Conservation (phyloP, 2,888 invertebrate genomes). For the Polydrusus pterygomalis region DNA sequence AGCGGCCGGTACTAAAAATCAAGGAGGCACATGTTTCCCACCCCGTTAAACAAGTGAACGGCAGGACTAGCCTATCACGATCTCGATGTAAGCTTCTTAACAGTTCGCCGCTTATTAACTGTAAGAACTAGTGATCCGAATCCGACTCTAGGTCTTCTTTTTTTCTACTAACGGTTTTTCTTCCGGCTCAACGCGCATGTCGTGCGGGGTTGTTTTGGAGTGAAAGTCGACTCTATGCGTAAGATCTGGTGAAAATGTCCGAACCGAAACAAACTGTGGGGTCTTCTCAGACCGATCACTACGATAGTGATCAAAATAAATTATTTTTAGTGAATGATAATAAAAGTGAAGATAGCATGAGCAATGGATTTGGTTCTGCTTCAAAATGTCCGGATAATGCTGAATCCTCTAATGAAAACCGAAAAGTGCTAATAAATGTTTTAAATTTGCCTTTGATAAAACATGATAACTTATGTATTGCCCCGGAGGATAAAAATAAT, state of each 20-base stretch:
- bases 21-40: slow-evolving; percentile 62
- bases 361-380: slow-evolving; percentile 4
- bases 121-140: slow-evolving; percentile 39
- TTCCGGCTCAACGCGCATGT: slow-evolving; percentile 27
- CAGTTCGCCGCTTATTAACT: slow-evolving; percentile 48
- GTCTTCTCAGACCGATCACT: slow-evolving; percentile 33
- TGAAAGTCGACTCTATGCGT: slow-evolving; percentile 43
- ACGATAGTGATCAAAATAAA: slow-evolving; percentile 24
- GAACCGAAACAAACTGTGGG: slow-evolving; percentile 27
- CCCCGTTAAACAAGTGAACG: slow-evolving; percentile 67
- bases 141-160: slow-evolving; percentile 35
- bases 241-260: slow-evolving; percentile 27
- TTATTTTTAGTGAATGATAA: slow-evolving; percentile 20
- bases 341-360: slow-evolving; percentile 6
- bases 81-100: slow-evolving; percentile 45
- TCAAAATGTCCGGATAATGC: slow-evolving; percentile 14
- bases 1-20: slow-evolving; percentile 51
- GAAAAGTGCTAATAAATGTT: slow-evolving; percentile 34
- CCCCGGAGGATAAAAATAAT: slow-evolving; percentile 1
- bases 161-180: slow-evolving; percentile 31
- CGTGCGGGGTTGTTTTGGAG: slow-evolving; percentile 32
- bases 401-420: slow-evolving; percentile 20
- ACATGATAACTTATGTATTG: not conserved
- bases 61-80: slow-evolving; percentile 65
- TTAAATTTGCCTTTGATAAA: slow-evolving; percentile 2